Evolutionary conservation across 1,140 invertebrate genomes (phyloP).

Genomic region (Pygmarrhopalites habei): DNA sequence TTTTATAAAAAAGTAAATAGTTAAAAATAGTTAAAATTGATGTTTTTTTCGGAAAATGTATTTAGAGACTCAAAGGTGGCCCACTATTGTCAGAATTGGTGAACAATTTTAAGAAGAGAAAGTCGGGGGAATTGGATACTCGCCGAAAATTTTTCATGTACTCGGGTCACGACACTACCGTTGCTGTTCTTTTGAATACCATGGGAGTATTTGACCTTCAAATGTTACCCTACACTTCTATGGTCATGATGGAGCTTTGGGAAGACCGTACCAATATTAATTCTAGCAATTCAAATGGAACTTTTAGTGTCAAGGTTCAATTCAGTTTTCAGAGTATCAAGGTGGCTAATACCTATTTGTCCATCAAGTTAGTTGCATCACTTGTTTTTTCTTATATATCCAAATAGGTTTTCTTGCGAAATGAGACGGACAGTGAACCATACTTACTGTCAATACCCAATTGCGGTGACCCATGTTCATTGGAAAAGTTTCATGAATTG

Average conservation of each 20-base stretch:
- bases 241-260: slow-evolving; percentile 47
- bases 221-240: slow-evolving; percentile 44
- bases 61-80: slow-evolving; percentile 66
- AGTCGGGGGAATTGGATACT: slow-evolving; percentile 26
- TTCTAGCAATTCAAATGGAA: neutral
- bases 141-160: slow-evolving; percentile 42
- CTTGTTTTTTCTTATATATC: neutral
- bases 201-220: slow-evolving; percentile 45
- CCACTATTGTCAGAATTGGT: slow-evolving; percentile 42
- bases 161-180: slow-evolving; percentile 47
- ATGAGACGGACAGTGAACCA: slow-evolving; percentile 28
- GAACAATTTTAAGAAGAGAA: slow-evolving; percentile 38
- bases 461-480: slow-evolving; percentile 52
- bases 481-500: slow-evolving; percentile 50
- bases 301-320: slow-evolving; percentile 41
- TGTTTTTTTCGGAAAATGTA: too few relatives aligned
- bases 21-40: too few relatives aligned
- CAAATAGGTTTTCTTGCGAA: slow-evolving; percentile 25
- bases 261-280: slow-evolving; percentile 33
- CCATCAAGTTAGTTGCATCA: neutral
- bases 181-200: slow-evolving; percentile 44
- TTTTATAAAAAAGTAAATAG: too few relatives aligned
- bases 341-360: neutral
- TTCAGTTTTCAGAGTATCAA: neutral
- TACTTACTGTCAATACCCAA: slow-evolving; percentile 49